Percentiles rank a stretch among this genome's conserved stretches.
These are phyloP conservation scores for Anarhynchus alexandrinus DNA, from an alignment of 2,113 vertebrate species.

Conservation along the genomic window DNA sequence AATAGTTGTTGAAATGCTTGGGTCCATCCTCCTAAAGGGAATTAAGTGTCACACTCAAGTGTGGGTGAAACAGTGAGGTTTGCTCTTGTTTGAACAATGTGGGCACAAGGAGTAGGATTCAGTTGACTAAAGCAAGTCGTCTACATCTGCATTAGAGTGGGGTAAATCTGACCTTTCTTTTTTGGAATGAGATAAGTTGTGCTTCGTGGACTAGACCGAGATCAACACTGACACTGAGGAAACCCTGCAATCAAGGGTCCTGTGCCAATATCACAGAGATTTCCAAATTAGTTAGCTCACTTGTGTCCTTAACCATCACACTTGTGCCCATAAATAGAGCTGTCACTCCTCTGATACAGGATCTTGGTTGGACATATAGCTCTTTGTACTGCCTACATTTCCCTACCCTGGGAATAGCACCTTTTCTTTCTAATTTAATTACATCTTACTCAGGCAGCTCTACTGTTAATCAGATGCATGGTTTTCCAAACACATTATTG, in stretches of 20 bases:
- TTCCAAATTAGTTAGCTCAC: background rate
- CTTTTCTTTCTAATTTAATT: background rate
- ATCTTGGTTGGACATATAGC: background rate
- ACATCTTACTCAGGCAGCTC: background rate
- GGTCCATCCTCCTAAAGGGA: background rate
- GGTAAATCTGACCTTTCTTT: background rate
- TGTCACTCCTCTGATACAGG: background rate
- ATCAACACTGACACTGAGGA: background rate
- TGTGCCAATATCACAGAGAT: background rate
- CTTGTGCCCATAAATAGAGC: background rate
- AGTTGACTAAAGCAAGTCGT: background rate
- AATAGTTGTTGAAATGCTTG: background rate
- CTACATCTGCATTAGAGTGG: background rate
- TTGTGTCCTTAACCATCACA: background rate
- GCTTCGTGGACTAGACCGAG: background rate
- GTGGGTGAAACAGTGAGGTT: background rate
- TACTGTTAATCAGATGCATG: background rate
- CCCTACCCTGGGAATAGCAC: background rate
- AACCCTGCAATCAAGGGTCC: background rate
- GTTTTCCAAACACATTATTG: background rate
- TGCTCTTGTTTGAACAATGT: background rate
- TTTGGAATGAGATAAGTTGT: rapidly evolving
- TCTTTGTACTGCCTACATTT: background rate
- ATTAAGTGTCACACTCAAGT: background rate
- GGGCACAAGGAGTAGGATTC: background rate